Percentiles rank a stretch among this genome's conserved stretches.
These are phyloP conservation scores for Takifugu rubripes DNA, from an alignment of 2,797 vertebrate species.

Conservation along the genomic window DNA sequence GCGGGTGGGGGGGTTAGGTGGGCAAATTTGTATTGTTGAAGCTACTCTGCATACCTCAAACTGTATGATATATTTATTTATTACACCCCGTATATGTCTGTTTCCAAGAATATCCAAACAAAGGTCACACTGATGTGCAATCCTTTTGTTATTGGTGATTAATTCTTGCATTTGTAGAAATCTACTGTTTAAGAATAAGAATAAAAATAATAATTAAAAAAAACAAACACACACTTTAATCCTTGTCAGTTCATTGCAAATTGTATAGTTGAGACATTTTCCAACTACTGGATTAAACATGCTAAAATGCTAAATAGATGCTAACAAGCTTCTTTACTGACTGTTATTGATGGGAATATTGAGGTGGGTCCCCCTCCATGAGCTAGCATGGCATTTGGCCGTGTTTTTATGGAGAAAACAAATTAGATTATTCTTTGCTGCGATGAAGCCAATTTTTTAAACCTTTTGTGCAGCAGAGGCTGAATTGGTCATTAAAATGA, in stretches of 20 bases:
- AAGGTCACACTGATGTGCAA: constrained; percentile 66
- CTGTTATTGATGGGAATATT: too few species aligned
- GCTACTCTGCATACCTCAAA: constrained; percentile 75
- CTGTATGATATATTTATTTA: constrained; percentile 71
- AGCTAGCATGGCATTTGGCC: too few species aligned
- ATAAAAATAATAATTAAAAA: constrained; percentile 67
- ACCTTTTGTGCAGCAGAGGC: too few species aligned
- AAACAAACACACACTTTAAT: constrained; percentile 54
- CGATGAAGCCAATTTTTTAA: too few species aligned
- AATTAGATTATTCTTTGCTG: too few species aligned
- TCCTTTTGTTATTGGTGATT: constrained; percentile 72
- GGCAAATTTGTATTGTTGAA: constrained; percentile 64
- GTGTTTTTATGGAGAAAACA: too few species aligned
- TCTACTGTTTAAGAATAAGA: constrained; percentile 67
- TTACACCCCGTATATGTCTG: constrained; percentile 61
- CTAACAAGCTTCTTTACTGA: too few species aligned
- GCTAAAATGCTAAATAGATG: too few species aligned
- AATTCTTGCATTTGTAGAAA: constrained; percentile 73
- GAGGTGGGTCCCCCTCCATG: too few species aligned
- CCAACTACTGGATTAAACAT: neutral
- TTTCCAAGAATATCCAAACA: constrained; percentile 64
- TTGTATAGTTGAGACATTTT: neutral
- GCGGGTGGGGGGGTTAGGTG: constrained; percentile 13
- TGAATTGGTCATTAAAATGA: too few species aligned
- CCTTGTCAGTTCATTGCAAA: constrained; percentile 2